Base-by-base conservation (phyloP, 2,888 invertebrate species). In the Lepidocyrtinus sp. region DNA sequence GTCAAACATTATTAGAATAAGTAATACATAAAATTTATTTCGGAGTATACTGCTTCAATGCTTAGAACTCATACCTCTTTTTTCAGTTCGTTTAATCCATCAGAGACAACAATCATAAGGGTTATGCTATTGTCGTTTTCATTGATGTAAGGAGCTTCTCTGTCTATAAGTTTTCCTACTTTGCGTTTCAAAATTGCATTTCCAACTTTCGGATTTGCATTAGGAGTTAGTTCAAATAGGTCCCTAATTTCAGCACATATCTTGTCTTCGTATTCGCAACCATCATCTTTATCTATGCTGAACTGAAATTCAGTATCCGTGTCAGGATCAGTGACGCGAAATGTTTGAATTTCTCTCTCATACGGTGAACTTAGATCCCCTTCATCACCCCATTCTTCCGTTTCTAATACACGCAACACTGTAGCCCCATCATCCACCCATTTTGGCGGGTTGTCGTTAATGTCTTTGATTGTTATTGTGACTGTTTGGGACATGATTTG, bases 251-350 rank as follows among this genome's bases (percentile, higher is more conserved):
- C 65, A 1, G 15, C 21, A 62, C 81, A 81, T 1, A 74, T 27
- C 26, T 88, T 92, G 93, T 72, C 90, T 91, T 1, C 92, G 92
- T 85, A 90, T 91, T 0, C 91, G 36, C 36, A 36, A 12, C 12
- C 36, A 12, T 5, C 36, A 12, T 9, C 70, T 36, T 93, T 93
- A 83, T 91, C 88, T 50, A 93, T 93, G 62, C 89, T 88, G 85
- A 93, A 92, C 36, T 86, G 85, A 50, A 93, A 88, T 12, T 90
- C 85, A 0, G 93, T 92, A 0, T 90, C 90, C 2, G 91, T 91
- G 87, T 93, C 93, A 0, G 90, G 90, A 88, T 92, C 93, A 0
- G 89, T 90, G 0, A 91, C 93, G 2, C 87, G 88, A 80, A 93
- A 91, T 86, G 70, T 86, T 17, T 86, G 87, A 25, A 84, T 81